phyloP scores from a whole-genome alignment of 2,888 invertebrate species.

The Portevinia maculata region DNA sequence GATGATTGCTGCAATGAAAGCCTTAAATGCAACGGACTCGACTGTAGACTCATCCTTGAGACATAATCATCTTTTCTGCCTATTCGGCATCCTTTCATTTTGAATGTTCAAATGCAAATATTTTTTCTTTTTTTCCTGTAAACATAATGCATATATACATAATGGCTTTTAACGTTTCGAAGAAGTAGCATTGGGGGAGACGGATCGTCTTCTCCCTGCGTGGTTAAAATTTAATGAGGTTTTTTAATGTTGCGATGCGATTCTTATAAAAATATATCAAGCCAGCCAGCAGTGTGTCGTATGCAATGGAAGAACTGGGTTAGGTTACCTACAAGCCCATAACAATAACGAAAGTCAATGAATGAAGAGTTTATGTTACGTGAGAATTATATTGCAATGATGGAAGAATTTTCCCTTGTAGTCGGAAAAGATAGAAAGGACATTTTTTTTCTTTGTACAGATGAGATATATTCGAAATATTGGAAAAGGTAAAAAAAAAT shows the following conservation, averaged over 20 bases:
- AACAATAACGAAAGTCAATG: slow-evolving; percentile 51
- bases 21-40: slow-evolving; percentile 44
- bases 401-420: slow-evolving; percentile 16
- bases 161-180: too few relatives aligned
- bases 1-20: slow-evolving; percentile 36
- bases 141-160: too few relatives aligned
- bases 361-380: slow-evolving; percentile 40
- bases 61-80: slow-evolving; percentile 32
- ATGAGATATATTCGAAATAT: slow-evolving; percentile 27
- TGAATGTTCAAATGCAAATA: slow-evolving; percentile 30
- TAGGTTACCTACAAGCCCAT: slow-evolving; percentile 18
- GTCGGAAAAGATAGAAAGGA: slow-evolving; percentile 8
- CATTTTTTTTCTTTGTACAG: slow-evolving; percentile 15
- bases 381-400: slow-evolving; percentile 46
- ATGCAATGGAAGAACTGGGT: not conserved
- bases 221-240: slow-evolving; percentile 71
- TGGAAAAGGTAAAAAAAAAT: not conserved
- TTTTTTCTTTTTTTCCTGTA: not conserved
- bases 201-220: slow-evolving; percentile 15
- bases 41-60: slow-evolving; percentile 62
- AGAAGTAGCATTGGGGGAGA: not conserved
- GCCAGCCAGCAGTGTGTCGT: slow-evolving; percentile 10
- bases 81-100: slow-evolving; percentile 2
- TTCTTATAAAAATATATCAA: slow-evolving; percentile 30
- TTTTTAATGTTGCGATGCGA: slow-evolving; percentile 67